Base-by-base conservation (phyloP, 2,113 vertebrate genomes). In the Chlorodrepanis virens region DNA sequence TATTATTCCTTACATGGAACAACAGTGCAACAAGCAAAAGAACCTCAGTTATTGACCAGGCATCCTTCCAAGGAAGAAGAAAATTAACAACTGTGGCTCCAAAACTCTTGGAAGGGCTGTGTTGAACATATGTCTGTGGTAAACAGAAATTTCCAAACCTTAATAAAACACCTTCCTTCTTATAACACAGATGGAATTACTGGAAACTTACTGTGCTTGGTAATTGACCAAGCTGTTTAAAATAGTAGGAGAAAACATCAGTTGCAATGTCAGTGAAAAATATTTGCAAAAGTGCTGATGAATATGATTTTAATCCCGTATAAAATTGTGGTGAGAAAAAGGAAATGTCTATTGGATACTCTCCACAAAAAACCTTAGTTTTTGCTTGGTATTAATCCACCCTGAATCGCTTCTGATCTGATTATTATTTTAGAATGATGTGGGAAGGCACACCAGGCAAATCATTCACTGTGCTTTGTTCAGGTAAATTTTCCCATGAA, bases 251-350 rank as follows among this genome's bases (percentile, higher is more conserved):
- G 49, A 76, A 90, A 95, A 79, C 39, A 80, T 29, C 37, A 76
- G 53, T 35, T 89, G 33, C 64, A 79, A 64, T 59, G 45, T 79
- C 80, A 82, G 75, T 83, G 65, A 94, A 96, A 93, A 92, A 65
- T 4, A 57, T 75, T 77, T 68, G 49, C 39, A 75, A 69, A 97
- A 96, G 59, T 93, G 94, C 97, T 97, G 96, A 97, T 90, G 84
- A 78, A 87, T 84, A 29, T 69, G 18, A 91, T 96, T 97, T 96
- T 83, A 90, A 90, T 92, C 78, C n/a, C 72, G 49, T 89, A 92
- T 84, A 96, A 97, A 97, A 96, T 7, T 92, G 95, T 93, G 95
- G 96, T 45, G 65, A 96, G 89, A 92, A 94, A 94, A 80, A 91
- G 84, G 90, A 97, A 97, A 96, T 97, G 96, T 93, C 87, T 85